A percentile compares a stretch with the other conserved stretches of the same genome.
phyloP scores from a whole-genome alignment of 2,797 vertebrate species.

The Carduelis carduelis region DNA sequence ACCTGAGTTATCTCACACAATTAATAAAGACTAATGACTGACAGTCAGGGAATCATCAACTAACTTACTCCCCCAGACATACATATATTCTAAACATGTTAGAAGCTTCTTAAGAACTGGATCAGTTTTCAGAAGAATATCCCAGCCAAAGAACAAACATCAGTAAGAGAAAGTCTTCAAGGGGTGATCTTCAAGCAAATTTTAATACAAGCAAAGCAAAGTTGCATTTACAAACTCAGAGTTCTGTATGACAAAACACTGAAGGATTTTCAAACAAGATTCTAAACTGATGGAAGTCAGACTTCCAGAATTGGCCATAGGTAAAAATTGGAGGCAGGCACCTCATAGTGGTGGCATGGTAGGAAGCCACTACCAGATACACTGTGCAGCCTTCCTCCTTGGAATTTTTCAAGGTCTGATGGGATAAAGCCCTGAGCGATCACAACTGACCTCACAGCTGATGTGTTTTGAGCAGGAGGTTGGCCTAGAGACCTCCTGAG shows the following conservation, averaged over 20 bases:
- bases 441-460: neutral
- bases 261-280: neutral
- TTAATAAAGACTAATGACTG: neutral
- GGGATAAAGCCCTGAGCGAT: neutral
- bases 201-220: neutral
- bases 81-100: neutral
- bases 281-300: neutral
- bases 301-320: neutral
- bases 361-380: neutral
- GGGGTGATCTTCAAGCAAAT: neutral
- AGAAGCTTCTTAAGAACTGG: neutral
- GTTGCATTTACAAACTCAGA: neutral
- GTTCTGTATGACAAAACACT: neutral
- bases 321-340: neutral
- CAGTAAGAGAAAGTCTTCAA: neutral
- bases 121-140: neutral
- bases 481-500: neutral
- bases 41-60: neutral
- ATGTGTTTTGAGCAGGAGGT: neutral
- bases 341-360: fast-evolving
- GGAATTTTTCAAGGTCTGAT: neutral
- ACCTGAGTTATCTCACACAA: neutral
- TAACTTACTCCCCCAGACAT: neutral
- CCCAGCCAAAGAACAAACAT: neutral
- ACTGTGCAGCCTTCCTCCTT: neutral